phyloP scores from a whole-genome alignment of 2,888 invertebrate genomes.

The Drosophila nr. fundita region DNA sequence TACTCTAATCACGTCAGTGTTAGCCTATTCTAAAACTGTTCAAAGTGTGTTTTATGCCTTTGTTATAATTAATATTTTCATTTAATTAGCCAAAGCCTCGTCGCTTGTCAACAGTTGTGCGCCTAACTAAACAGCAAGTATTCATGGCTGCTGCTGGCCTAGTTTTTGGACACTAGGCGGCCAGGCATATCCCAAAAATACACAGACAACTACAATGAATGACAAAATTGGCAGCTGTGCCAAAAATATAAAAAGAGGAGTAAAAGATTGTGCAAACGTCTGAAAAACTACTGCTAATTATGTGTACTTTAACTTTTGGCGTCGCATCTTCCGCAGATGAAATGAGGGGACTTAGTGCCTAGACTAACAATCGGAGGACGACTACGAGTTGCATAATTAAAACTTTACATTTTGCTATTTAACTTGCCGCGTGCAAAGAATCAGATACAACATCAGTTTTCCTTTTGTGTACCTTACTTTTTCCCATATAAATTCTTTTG shows the following conservation, averaged over 20 bases:
- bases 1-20: background rate
- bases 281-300: constrained; percentile 75
- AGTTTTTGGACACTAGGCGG: constrained; percentile 39
- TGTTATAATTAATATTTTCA: constrained; percentile 64
- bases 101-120: constrained; percentile 44
- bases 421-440: constrained; percentile 74
- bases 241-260: constrained; percentile 23
- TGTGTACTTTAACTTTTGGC: constrained; percentile 79
- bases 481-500: constrained; percentile 26
- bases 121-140: constrained; percentile 60
- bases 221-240: constrained; percentile 39
- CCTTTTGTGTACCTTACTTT: constrained; percentile 36
- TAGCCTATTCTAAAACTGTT: background rate
- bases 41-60: constrained; percentile 21
- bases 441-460: constrained; percentile 57
- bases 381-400: constrained; percentile 77
- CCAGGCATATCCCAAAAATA: constrained; percentile 50
- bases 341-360: constrained; percentile 47
- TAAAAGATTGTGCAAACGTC: constrained; percentile 44
- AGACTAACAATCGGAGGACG: constrained; percentile 27
- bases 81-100: constrained; percentile 62
- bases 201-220: constrained; percentile 37
- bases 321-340: constrained; percentile 53
- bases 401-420: constrained; percentile 79
- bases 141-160: constrained; percentile 53